Evolutionary conservation across 2,888 invertebrate genomes (phyloP).

Genomic region (Phragmatobia fuliginosa): DNA sequence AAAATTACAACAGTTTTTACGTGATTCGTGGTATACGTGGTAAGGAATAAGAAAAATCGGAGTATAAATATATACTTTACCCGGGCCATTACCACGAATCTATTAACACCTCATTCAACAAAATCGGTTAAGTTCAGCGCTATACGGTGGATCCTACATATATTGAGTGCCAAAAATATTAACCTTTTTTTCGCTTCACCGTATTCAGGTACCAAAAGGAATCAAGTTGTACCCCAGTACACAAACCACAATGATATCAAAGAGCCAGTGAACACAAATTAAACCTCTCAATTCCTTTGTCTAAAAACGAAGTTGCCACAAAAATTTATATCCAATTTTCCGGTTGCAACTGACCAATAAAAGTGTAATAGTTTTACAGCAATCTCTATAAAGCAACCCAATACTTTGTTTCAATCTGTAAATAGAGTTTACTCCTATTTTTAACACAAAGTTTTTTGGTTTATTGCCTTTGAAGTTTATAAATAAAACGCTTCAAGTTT

Average conservation of each 20-base stretch:
- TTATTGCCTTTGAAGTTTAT: not conserved
- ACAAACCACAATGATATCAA: slow-evolving; percentile 38
- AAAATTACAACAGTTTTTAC: no score
- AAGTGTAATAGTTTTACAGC: slow-evolving; percentile 54
- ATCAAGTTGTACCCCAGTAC: slow-evolving; percentile 19
- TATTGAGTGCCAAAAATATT: no score
- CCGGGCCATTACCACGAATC: no score
- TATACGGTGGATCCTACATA: no score
- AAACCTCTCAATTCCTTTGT: slow-evolving; percentile 44
- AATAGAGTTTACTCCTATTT: slow-evolving; percentile 33
- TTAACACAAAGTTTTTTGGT: slow-evolving; percentile 30
- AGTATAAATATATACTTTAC: no score
- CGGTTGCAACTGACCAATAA: slow-evolving; percentile 36
- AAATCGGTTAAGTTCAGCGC: no score
- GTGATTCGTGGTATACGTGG: no score
- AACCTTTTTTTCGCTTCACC: no score
- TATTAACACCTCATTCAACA: no score
- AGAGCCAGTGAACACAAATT: slow-evolving; percentile 42
- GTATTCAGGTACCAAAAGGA: no score
- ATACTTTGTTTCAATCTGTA: slow-evolving; percentile 32
- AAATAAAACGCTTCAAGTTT: no score
- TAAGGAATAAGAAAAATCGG: no score
- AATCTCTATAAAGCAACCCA: slow-evolving; percentile 55
- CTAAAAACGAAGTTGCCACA: slow-evolving; percentile 37
- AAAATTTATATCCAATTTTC: slow-evolving; percentile 45